phyloP scores from a whole-genome alignment of 2,797 vertebrate species.

The Chromis chromis region DNA sequence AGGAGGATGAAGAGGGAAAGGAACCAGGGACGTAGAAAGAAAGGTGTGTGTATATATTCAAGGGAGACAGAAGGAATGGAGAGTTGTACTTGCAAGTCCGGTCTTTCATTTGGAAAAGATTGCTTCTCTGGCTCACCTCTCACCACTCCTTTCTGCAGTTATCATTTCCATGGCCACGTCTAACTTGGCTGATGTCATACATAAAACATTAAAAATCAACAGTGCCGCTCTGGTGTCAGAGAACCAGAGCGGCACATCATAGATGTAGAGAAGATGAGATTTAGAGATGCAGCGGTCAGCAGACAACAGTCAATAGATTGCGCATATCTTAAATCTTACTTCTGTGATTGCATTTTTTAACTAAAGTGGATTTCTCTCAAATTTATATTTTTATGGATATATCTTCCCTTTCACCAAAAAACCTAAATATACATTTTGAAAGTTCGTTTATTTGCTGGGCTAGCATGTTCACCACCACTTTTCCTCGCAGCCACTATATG shows the following conservation, averaged over 20 bases:
- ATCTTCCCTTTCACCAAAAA: neutral
- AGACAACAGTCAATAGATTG: slow-evolving; percentile 1
- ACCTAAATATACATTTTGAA: neutral
- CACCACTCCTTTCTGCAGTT: slow-evolving; percentile 54
- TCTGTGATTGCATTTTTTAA: neutral
- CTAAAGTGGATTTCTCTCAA: neutral
- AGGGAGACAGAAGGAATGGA: slow-evolving; percentile 32
- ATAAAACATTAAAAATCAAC: slow-evolving; percentile 39
- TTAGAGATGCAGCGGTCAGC: neutral
- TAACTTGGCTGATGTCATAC: slow-evolving; percentile 42
- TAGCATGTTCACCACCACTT: neutral
- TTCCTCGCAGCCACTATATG: neutral
- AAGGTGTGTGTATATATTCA: slow-evolving; percentile 37
- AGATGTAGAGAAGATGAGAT: neutral
- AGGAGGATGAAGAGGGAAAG: slow-evolving; percentile 59
- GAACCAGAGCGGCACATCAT: no score
- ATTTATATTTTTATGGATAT: neutral
- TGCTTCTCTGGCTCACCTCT: slow-evolving; percentile 57
- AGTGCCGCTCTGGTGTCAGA: neutral
- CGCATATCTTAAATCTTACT: slow-evolving; percentile 7
- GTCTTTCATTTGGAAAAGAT: slow-evolving; percentile 63
- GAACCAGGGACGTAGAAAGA: slow-evolving; percentile 34
- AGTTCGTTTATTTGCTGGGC: neutral
- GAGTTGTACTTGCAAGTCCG: slow-evolving; percentile 51
- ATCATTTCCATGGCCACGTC: slow-evolving; percentile 42